phyloP scores from a whole-genome alignment of 2,888 invertebrate species.

The Caenorhabditis virilis region DNA sequence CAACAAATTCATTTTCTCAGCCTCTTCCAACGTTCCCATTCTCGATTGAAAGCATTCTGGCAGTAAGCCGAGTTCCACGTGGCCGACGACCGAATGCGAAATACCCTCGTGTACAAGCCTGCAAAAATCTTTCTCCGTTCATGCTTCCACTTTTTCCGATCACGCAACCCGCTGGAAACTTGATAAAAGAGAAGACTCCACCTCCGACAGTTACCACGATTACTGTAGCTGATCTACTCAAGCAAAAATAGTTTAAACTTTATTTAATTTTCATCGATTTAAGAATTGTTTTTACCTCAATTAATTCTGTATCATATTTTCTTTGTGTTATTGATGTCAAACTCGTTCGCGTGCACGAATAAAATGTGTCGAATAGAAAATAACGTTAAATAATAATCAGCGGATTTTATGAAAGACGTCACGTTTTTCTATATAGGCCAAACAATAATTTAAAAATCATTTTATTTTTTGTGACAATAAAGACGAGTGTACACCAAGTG shows the following conservation, averaged over 20 bases:
- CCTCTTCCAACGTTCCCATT: slow-evolving; percentile 58
- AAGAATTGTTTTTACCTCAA: not conserved
- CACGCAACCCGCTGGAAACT: slow-evolving; percentile 72
- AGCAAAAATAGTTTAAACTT: not conserved
- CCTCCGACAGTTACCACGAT: not conserved
- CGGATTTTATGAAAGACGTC: no score
- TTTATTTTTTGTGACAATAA: not conserved
- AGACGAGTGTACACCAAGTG: no score
- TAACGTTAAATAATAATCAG: no score
- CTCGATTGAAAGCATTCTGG: slow-evolving; percentile 71
- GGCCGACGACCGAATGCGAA: slow-evolving; percentile 72
- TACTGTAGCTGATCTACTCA: not conserved
- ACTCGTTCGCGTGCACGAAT: no score
- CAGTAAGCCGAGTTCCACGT: slow-evolving; percentile 71
- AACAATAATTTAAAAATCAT: not conserved
- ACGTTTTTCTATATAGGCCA: no score
- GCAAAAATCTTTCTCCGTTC: slow-evolving; percentile 71
- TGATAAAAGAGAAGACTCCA: slow-evolving; percentile 38
- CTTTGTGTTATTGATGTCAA: no score
- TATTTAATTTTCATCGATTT: no score
- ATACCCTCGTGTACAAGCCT: slow-evolving; percentile 71
- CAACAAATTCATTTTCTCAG: slow-evolving; percentile 23
- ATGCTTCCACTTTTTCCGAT: slow-evolving; percentile 71
- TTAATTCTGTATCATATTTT: not conserved
- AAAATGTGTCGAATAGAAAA: no score